Conservation (phyloP, 2,888 invertebrate species). For the Leptopterna dolabrata region DNA sequence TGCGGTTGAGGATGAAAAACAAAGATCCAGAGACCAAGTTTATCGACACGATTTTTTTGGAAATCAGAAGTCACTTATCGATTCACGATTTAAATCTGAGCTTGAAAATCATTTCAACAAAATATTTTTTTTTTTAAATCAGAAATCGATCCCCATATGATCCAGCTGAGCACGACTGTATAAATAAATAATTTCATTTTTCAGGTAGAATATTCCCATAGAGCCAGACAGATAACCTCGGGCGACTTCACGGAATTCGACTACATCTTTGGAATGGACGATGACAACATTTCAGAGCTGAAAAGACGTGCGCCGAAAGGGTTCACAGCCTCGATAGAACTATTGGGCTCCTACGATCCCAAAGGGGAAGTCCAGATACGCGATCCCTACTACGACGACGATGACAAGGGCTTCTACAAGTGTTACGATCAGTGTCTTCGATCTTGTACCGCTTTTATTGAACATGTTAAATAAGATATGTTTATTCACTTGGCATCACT, state of each 20-base stretch:
- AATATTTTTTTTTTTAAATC: too few species aligned
- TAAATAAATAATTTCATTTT: not conserved
- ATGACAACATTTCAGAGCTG: constrained; percentile 82
- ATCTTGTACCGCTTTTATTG: constrained; percentile 76
- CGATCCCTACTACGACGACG: constrained; percentile 88
- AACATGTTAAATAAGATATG: constrained; percentile 61
- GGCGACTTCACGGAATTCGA: constrained; percentile 85
- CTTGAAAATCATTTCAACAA: too few species aligned
- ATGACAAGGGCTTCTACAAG: constrained; percentile 78
- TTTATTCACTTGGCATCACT: too few species aligned
- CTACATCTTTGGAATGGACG: constrained; percentile 96
- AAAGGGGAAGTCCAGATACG: constrained; percentile 82
- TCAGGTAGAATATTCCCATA: constrained; percentile 73
- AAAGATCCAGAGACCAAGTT: too few species aligned
- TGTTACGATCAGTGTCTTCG: constrained; percentile 80
- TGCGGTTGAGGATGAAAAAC: too few species aligned
- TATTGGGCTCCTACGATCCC: constrained; percentile 90
- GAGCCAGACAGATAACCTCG: constrained; percentile 77
- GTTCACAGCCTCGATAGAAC: constrained; percentile 78
- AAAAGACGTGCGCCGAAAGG: constrained; percentile 73
- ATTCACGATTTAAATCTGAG: too few species aligned
- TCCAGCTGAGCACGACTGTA: too few species aligned
- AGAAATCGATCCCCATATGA: too few species aligned
- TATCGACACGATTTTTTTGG: too few species aligned
- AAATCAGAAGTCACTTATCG: too few species aligned